Conservation (phyloP, 2,888 invertebrate genomes). For the Lamellibrachia satsuma region DNA sequence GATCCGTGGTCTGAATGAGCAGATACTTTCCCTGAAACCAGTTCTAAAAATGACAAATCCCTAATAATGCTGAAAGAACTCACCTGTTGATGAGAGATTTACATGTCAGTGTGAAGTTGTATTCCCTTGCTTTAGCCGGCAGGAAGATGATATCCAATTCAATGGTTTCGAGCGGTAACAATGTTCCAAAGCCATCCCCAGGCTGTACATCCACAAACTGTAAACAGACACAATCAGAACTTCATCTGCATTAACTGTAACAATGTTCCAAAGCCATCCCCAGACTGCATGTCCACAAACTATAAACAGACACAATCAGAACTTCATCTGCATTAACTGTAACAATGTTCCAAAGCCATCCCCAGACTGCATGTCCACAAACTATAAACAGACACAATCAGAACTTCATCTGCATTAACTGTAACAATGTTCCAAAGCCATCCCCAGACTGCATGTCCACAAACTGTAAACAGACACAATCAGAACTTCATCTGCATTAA, state of each 20-base stretch:
- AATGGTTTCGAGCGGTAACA: slow-evolving; percentile 63
- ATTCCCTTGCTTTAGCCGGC: slow-evolving; percentile 61
- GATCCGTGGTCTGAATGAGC: not conserved
- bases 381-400: slow-evolving; percentile 48
- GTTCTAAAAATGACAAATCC: not conserved
- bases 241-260: slow-evolving; percentile 48
- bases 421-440: slow-evolving; percentile 65
- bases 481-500: slow-evolving; percentile 28
- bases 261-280: slow-evolving; percentile 66
- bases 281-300: slow-evolving; percentile 65
- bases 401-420: slow-evolving; percentile 38
- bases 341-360: slow-evolving; percentile 66
- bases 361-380: slow-evolving; percentile 64
- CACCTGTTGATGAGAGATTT: slow-evolving; percentile 65
- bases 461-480: slow-evolving; percentile 51
- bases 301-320: slow-evolving; percentile 40
- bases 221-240: slow-evolving; percentile 29
- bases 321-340: slow-evolving; percentile 44
- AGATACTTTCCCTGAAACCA: not conserved
- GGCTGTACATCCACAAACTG: slow-evolving; percentile 65
- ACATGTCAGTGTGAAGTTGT: slow-evolving; percentile 62
- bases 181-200: slow-evolving; percentile 65
- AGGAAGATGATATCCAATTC: slow-evolving; percentile 64
- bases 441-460: slow-evolving; percentile 65
- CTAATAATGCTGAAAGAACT: not conserved